Evolutionary conservation across 2,888 invertebrate species (phyloP), one percentile per base, ranked within the genome.

Genomic region (Drosophila phalerata): DNA sequence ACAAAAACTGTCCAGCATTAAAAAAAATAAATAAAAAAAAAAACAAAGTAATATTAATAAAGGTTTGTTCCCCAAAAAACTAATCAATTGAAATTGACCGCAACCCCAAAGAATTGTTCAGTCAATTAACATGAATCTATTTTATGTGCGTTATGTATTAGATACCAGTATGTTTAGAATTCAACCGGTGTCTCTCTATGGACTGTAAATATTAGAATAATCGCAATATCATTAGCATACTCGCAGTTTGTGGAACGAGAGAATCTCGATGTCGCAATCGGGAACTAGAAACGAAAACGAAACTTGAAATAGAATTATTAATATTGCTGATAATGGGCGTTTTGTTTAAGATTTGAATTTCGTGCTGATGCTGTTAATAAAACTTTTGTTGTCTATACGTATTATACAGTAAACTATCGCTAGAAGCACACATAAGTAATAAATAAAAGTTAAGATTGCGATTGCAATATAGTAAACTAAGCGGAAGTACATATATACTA

Each of bases 21-120:
- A 53, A 32, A 22, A 11, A 25, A 30, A 30, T 8, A 17, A 2
- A 48, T 15, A 34, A 17, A 19, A n/a, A n/a, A n/a, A n/a, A n/a
- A n/a, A n/a, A n/a, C n/a, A n/a, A n/a, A n/a, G n/a, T 28, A 53
- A 48, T 11, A 57, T 43, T n/a, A 22, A 42, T 10, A 42, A 63
- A 77, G 75, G 75, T 76, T 76, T 55, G 79, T 75, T 43, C 22
- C 15, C 22, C 15, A 3, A 32, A 17, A 42, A 34, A 22, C 15
- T 13, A 47, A 11, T 49, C n/a, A 53, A 43, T 32, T 47, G 5
- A 52, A 49, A 17, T 8, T 38, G 22, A 38, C 30, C 52, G 28
- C 56, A 49, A 38, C 47, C 52, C 15, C 17, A 51, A 55, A 5
- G 28, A 22, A 34, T 60, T 34, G 13, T 34, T 47, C 28, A 37